These are phyloP conservation scores for Atractosteus spatula DNA, from an alignment of 2,113 vertebrate species.

Conservation along the genomic window DNA sequence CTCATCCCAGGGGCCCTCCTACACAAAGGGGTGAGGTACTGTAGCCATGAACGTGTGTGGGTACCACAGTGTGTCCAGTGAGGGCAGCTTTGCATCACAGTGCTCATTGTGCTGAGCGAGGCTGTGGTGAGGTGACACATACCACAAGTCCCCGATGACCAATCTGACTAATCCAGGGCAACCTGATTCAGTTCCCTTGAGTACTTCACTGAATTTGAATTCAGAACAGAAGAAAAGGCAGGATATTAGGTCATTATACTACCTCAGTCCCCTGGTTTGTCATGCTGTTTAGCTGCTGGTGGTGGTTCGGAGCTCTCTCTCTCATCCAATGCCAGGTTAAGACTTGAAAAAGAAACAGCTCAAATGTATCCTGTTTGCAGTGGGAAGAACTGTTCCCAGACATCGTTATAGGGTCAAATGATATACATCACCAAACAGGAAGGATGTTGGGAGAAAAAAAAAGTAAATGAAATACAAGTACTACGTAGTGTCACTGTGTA, in stretches of 20 bases:
- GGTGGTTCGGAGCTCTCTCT: background rate
- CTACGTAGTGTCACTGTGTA: slow-evolving; percentile 10
- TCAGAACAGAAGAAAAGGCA: slow-evolving; percentile 31
- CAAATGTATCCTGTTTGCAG: slow-evolving; percentile 8
- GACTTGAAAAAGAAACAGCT: slow-evolving; percentile 8
- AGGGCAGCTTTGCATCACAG: slow-evolving; percentile 29
- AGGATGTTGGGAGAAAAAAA: background rate
- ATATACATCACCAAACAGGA: slow-evolving; percentile 16
- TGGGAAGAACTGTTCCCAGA: slow-evolving; percentile 14
- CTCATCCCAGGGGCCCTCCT: slow-evolving; percentile 1
- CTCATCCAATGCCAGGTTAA: slow-evolving; percentile 27
- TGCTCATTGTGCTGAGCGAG: slow-evolving; percentile 1
- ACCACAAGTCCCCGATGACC: background rate
- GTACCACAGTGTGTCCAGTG: background rate
- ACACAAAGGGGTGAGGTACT: slow-evolving; percentile 13
- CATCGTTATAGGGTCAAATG: slow-evolving; percentile 13
- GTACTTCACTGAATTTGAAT: background rate
- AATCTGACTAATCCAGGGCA: background rate
- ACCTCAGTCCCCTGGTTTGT: slow-evolving; percentile 19
- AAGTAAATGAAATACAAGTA: background rate
- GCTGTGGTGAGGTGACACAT: background rate
- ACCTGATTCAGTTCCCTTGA: background rate
- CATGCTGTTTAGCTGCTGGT: slow-evolving; percentile 24
- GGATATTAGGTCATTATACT: slow-evolving; percentile 21
- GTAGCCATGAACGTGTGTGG: background rate